A percentile compares a stretch with the other conserved stretches of the same genome.
These are phyloP conservation scores for Dinoponera quadriceps DNA, from an alignment of 1,140 invertebrate genomes.

Conservation along the genomic window DNA sequence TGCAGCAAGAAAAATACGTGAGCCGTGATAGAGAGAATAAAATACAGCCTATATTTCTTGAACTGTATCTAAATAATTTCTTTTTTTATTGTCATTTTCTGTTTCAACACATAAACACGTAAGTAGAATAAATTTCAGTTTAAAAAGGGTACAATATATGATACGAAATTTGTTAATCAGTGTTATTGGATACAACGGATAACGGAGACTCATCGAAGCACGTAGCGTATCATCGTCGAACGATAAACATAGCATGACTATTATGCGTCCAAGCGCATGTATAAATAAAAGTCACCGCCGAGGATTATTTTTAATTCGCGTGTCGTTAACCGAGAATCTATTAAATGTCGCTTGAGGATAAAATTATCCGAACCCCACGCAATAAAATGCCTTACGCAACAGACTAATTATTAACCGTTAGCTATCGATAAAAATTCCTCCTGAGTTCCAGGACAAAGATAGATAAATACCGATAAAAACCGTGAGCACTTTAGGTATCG, in stretches of 20 bases:
- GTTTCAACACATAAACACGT: no score
- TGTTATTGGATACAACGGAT: slow-evolving; percentile 1
- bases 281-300: not conserved
- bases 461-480: not conserved
- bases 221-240: no score
- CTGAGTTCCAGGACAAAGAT: slow-evolving; percentile 3
- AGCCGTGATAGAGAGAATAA: not conserved
- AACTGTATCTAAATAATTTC: no score
- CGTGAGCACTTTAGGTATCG: not conserved
- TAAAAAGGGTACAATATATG: no score
- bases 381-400: slow-evolving; percentile 41
- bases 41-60: no score
- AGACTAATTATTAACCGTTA: no score
- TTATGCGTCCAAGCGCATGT: not conserved
- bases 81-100: no score
- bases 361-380: slow-evolving; percentile 28
- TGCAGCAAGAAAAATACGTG: slow-evolving; percentile 74
- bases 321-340: slow-evolving; percentile 38
- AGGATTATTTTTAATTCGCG: slow-evolving; percentile 34
- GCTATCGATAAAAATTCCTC: slow-evolving; percentile 35
- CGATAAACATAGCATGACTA: not conserved
- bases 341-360: slow-evolving; percentile 11
- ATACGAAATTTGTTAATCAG: no score
- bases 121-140: no score
- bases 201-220: slow-evolving; percentile 2